Evolutionary conservation across 2,797 vertebrate genomes (phyloP), one percentile per base, ranked within the genome.

Genomic region (Agapornis canus): DNA sequence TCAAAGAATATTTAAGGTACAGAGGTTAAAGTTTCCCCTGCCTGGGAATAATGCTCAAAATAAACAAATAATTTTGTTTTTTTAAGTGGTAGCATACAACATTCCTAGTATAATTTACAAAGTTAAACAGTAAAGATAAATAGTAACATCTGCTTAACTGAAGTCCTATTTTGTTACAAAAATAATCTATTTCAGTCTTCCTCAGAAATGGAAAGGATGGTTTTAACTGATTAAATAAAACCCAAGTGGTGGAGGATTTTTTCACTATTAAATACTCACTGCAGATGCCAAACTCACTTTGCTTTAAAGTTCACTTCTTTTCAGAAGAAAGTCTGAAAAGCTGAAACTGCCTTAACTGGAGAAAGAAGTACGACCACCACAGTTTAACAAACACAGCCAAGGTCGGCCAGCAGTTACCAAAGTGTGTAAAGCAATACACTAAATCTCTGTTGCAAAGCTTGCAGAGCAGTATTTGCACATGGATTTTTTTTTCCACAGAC

Each of bases 1-100:
- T 90, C 86, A 94, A 90, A 95, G 78, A 65, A 92, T 88, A 84
- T 76, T 89, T 82, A 94, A 88, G 90, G 89, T 84, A 93, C 77
- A 90, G 80, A 95, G 84, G 88, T 90, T 83, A 82, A 94, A 92
- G 78, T 82, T 82, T 76, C 69, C 76, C 84, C 73, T 89, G 86
- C 68, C 79, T 87, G 78, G 87, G 71, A 95, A 89, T 81, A 91
- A 60, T 6, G n/a, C 39, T 84, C 56, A 93, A 92, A 92, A 86
- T 91, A 97, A 97, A 96, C 75, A 96, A 92, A 77, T 57, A 1
- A 82, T 35, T 60, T 79, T 64, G 29, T 61, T 92, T 32, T 56
- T 71, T 94, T 64, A 80, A 92, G 37, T 31, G 82, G 80, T 35
- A 90, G 86, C 82, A 89, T 54, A 75, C 37, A 95, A 78, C 65